These are phyloP conservation scores for Muschampia plurimacula DNA, from an alignment of 2,888 invertebrate species.

Conservation along the genomic window DNA sequence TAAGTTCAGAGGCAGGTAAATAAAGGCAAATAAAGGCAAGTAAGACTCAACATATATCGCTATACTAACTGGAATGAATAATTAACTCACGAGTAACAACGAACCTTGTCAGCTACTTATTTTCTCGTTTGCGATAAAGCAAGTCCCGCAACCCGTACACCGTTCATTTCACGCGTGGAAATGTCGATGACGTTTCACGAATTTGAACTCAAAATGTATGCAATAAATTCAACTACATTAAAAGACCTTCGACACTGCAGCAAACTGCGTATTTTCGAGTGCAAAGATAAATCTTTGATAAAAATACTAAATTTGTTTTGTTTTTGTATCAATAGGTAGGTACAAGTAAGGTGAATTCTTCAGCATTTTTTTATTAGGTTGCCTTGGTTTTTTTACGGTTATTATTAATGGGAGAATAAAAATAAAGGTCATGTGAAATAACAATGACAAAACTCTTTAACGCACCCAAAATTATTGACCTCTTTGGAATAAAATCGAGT, in stretches of 20 bases:
- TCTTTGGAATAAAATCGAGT: background rate
- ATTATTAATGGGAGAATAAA: background rate
- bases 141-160: slow-evolving; percentile 45
- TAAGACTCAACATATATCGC: too few relatives aligned
- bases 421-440: too few relatives aligned
- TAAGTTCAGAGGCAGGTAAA: too few relatives aligned
- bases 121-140: slow-evolving; percentile 13
- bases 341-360: too few relatives aligned
- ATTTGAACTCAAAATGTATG: slow-evolving; percentile 32
- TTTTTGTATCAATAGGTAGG: too few relatives aligned
- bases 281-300: slow-evolving; percentile 4
- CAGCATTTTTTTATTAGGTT: too few relatives aligned
- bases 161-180: slow-evolving; percentile 52
- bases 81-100: too few relatives aligned
- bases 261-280: slow-evolving; percentile 12
- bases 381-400: too few relatives aligned
- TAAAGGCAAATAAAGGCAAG: too few relatives aligned
- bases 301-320: background rate
- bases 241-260: slow-evolving; percentile 22
- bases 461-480: background rate
- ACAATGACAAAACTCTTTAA: background rate
- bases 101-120: background rate
- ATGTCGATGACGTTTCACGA: slow-evolving; percentile 48
- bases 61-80: too few relatives aligned
- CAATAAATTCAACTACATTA: slow-evolving; percentile 31